Percentiles rank a stretch among this genome's conserved stretches.
Evolutionary conservation across 2,113 vertebrate species (phyloP).

Genomic region (Prionailurus bengalensis): DNA sequence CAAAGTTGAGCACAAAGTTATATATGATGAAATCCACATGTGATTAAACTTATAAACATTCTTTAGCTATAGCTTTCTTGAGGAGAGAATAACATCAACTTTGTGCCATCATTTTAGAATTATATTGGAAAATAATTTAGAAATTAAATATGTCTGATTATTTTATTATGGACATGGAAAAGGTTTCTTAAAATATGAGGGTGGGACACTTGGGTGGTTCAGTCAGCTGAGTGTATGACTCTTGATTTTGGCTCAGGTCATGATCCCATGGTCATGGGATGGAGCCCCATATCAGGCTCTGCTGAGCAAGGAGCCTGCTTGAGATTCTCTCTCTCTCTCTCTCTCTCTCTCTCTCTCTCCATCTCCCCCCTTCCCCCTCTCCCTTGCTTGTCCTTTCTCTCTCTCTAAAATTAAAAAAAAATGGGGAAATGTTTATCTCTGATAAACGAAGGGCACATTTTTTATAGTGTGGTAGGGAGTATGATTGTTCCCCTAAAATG

Average conservation of each 20-base stretch:
- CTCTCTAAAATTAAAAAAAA: too few relatives aligned
- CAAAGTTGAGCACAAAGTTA: conserved; percentile 33
- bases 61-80: neutral
- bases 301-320: too few relatives aligned
- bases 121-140: neutral
- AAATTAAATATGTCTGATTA: neutral
- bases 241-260: too few relatives aligned
- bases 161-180: neutral
- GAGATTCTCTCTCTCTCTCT: too few relatives aligned
- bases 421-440: neutral
- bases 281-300: too few relatives aligned
- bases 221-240: too few relatives aligned
- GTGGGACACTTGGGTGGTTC: too few relatives aligned
- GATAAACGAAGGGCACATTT: neutral
- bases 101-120: neutral
- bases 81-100: neutral
- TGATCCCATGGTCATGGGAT: too few relatives aligned
- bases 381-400: too few relatives aligned
- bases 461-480: neutral
- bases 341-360: too few relatives aligned
- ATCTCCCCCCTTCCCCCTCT: too few relatives aligned
- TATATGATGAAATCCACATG: conserved; percentile 33
- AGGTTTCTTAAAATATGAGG: neutral
- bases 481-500: neutral
- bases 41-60: conserved; percentile 44